Base-by-base conservation (phyloP, 2,888 invertebrate genomes). In the Pyrgus malvae region DNA sequence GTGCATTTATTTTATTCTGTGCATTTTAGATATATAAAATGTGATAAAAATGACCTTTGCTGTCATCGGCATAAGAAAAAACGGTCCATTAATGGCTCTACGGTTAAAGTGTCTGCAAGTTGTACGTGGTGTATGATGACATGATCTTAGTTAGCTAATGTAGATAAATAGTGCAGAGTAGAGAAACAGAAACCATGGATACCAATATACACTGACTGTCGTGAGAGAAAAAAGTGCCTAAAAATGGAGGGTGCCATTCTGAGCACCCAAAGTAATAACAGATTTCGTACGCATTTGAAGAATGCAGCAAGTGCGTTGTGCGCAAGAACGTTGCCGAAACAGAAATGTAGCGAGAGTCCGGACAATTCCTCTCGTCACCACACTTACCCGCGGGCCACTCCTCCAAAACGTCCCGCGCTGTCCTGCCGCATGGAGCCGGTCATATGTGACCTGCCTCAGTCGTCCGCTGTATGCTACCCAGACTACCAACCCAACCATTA, bases 211-310 rank as follows among this genome's bases (percentile, higher is more conserved):
- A 79, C 65, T 83, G 58, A 74, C 76, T 77, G 73, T 53, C 62
- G 72, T 74, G 69, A 51, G 40, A 27, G 48, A 51, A 45, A 57
- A 31, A n/a, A 53, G 55, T 49, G 44, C 42, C 31, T 61, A 46
- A 78, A 76, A 64, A 91, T 91, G 91, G 91, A 91, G 73, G 87
- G 91, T 74, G 91, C 91, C 66, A 80, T 89, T 60, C 69, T 91
- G 68, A 87, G 90, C 76, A 83, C 90, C 69, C 81, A 88, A 55
- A 86, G 80, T 65, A 87, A 81, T 64, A 88, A 76, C 67, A 82
- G 86, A 77, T 86, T 90, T 65, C 73, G 85, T 57, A 78, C 80
- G 42, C 89, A 87, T 67, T 65, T 89, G 65, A 89, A 90, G 72
- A 89, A 87, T 82, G 89, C 88, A 51, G 88, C 89, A 1, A 87